Conservation (phyloP, 1,140 invertebrate genomes). For the Bombus haemorrhoidalis region DNA sequence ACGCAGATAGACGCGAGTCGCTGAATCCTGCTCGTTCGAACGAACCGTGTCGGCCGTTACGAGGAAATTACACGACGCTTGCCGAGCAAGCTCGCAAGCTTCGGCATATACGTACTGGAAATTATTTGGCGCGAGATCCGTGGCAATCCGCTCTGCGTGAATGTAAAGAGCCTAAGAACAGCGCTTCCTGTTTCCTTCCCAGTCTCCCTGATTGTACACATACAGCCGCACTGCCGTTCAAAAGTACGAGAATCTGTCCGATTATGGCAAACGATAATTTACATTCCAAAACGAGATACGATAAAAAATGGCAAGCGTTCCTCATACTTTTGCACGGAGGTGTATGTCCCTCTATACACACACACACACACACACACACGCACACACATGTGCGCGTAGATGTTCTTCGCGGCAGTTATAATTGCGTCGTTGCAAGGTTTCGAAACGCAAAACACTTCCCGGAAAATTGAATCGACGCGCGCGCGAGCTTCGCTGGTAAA, state of each 20-base stretch:
- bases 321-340: not conserved
- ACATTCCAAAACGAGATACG: not conserved
- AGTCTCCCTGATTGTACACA: not conserved
- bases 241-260: not conserved
- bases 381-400: too few relatives aligned
- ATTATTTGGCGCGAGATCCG: conserved; percentile 48
- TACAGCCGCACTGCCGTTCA: not conserved
- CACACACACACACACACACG: too few relatives aligned
- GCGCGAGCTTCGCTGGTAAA: conserved; percentile 45
- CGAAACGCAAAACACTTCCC: conserved; percentile 58
- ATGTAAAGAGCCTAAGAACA: conserved; percentile 35
- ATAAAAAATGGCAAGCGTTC: not conserved
- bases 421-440: conserved; percentile 51
- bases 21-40: conserved; percentile 18
- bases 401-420: conserved; percentile 48
- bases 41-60: conserved; percentile 17
- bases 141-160: conserved; percentile 56
- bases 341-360: not conserved
- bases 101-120: not conserved
- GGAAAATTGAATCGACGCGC: conserved; percentile 65
- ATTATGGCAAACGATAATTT: not conserved
- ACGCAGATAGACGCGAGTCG: not conserved
- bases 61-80: conserved; percentile 25
- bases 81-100: not conserved
- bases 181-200: not conserved